Base-by-base conservation (phyloP, 2,888 invertebrate species). In the Sceliomorpha sp. region DNA sequence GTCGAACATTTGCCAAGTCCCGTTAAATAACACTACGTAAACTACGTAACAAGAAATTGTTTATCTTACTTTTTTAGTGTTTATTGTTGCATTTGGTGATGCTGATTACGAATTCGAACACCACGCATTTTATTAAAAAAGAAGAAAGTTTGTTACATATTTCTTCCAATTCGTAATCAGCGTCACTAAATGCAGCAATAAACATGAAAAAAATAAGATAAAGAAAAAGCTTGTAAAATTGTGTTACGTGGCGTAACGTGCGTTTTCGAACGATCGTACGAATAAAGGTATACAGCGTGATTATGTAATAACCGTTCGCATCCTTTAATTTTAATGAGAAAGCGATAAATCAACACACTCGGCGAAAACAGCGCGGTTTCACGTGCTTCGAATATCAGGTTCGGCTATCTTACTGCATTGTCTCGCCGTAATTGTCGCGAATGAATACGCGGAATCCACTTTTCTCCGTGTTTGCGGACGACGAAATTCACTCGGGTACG, bases 291-390 rank as follows among this genome's bases (percentile, higher is more conserved):
- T 51, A 34, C 53, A 45, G 53, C 53, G 53, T 47, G 55, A 26
- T 40, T 17, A 24, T 47, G 48, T 55, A 63, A 40, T 66, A 34
- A 32, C 37, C 13, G 31, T 44, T 39, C 45, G 58, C 39, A 58
- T 51, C 53, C 66, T 66, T 58, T 59, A 67, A 60, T 67, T 67
- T 60, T 48, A 60, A 53, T 60, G 59, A 56, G 60, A 60, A 60
- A 55, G 56, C 55, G 53, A 53, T 60, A 50, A 60, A 68, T 50
- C 48, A 55, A 68, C 48, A 68, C 50, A 62, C 10, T 50, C 27
- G 56, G 34, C 32, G 36, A 34, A 27, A 9, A 48, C 15, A 50
- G 47, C 56, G 56, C 56, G 68, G 68, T 68, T 60, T 60, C 26
- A 48, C 60, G 44, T 56, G 60, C 53, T 50, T 5, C 14, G 48